A percentile compares a stretch with the other conserved stretches of the same genome.
Evolutionary conservation across 2,888 invertebrate species (phyloP).

Genomic region (Spisula subtruncata): DNA sequence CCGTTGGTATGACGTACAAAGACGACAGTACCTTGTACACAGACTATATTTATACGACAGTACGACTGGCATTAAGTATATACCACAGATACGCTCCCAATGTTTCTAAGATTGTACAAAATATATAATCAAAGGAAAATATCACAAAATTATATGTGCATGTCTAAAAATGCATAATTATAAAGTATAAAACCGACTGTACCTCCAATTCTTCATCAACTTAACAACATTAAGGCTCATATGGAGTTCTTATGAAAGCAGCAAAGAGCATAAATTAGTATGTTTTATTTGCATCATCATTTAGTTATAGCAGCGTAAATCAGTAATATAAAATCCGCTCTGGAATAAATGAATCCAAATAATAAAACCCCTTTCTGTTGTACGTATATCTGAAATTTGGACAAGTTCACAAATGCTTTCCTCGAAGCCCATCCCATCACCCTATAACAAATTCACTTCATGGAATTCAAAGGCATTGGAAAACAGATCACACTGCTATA

Average conservation of each 20-base stretch:
- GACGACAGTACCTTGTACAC: background rate
- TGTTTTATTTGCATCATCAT: background rate
- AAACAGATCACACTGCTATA: background rate
- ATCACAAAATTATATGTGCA: conserved; percentile 19
- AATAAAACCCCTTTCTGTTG: background rate
- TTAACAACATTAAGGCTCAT: background rate
- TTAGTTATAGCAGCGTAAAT: background rate
- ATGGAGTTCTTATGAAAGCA: background rate
- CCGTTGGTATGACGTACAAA: background rate
- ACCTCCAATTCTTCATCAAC: background rate
- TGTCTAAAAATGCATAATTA: conserved; percentile 10
- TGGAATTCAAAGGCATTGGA: background rate
- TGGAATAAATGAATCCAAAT: background rate
- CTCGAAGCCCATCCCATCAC: too few species aligned
- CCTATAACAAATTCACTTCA: too few species aligned
- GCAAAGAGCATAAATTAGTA: background rate
- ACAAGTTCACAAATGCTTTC: background rate
- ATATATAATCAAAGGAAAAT: conserved; percentile 11
- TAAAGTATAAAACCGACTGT: background rate
- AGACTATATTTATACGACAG: background rate
- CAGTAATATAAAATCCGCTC: background rate
- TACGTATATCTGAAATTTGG: background rate
- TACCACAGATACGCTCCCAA: conserved; percentile 65
- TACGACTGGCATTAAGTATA: conserved; percentile 51
- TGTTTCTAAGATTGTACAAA: conserved; percentile 29